Base-by-base conservation (phyloP, 35 echinoderm and acorn worm species). In the Strongylocentrotus purpuratus region DNA sequence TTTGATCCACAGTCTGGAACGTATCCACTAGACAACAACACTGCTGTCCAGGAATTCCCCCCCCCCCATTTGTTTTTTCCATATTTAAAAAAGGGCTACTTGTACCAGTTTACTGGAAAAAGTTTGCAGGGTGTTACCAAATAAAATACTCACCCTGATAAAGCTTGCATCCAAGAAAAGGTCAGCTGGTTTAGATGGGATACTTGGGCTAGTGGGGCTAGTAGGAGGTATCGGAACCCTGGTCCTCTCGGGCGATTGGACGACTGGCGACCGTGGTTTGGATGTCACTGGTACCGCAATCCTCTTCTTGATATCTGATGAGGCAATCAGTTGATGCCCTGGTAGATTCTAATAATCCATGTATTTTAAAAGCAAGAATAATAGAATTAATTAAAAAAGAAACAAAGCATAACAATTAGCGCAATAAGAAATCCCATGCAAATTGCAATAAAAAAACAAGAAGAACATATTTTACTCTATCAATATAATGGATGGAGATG, bases 111-210 rank as follows among this genome's bases (percentile, higher is more conserved):
- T 85, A 85, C 70, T 85, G 70, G 70, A 85, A 85, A 31, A 0
- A 85, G 15, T 85, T 20, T 20, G 4, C 70, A 85, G 31, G 15
- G 52, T 59, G n/a, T 31, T 32, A 87, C 10, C 9, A 87, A 89
- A 89, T 1, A 87, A 89, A 89, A 18, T 89, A 48, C 45, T 33
- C 28, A 96, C 90, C 47, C 91, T 96, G 92, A 96, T 85, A 86
- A 96, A 96, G 46, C 61, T 96, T 11, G 95, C 95, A 95, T 95
- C 90, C n/a, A 93, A 1, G 14, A 46, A 8, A 28, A 33, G 58
- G 20, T 93, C 91, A 58, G 46, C 0, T 46, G 32, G 15, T 33
- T 31, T 58, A 48, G 87, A 22, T 89, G 87, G 87, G 20, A 7
- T 93, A 46, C 17, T 58, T n/a, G 91, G 91, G 48, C 87, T 78